Evolutionary conservation across 2,888 invertebrate genomes (phyloP), one percentile per base, ranked within the genome.

Genomic region (Acanthopleura granulata): DNA sequence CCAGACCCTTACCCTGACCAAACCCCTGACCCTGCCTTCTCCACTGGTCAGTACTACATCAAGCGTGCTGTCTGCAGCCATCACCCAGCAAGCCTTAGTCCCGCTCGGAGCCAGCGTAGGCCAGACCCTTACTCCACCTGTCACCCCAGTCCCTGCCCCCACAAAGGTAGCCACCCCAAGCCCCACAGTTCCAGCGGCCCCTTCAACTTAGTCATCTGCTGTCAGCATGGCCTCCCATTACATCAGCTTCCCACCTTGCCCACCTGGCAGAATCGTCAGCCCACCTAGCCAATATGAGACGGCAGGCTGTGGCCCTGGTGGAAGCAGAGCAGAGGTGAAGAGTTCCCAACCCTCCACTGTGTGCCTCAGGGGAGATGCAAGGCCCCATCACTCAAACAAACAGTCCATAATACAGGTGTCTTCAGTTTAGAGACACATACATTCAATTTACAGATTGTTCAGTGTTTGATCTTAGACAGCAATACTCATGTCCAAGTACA

Each of bases 231-330:
- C 57, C 57, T 22, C 22, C n/a, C 18, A 12, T 57, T 57, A 57
- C 57, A 18, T 3, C 57, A 4, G 18, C 57, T 6, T 57, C 57
- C 12, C 18, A 57, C 3, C 57, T 57, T 57, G 22, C 57, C 22
- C 57, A 57, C n/a, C 57, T 57, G 57, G 57, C 57, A 12, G 57
- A 57, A 12, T n/a, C 57, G 18, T 57, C 57, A n/a, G 57, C 57
- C 57, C 57, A n/a, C 22, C 40, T 40, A 9, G 40, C 40, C 40
- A 40, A 40, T 3, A 22, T 12, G 12, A 57, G 22, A 57, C 18
- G 6, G 18, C 57, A 18, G 6, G 12, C 57, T 12, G 57, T 22
- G 1, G 12, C 57, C 12, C 57, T 57, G 18, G 22, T 57, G 22
- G 22, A 12, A 9, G 18, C 57, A 3, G 57, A 57, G 22, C 57